Percentiles rank a stretch among this genome's conserved stretches.
phyloP scores from a whole-genome alignment of 1,140 invertebrate genomes.

The Stenopsyche tienmushanensis region DNA sequence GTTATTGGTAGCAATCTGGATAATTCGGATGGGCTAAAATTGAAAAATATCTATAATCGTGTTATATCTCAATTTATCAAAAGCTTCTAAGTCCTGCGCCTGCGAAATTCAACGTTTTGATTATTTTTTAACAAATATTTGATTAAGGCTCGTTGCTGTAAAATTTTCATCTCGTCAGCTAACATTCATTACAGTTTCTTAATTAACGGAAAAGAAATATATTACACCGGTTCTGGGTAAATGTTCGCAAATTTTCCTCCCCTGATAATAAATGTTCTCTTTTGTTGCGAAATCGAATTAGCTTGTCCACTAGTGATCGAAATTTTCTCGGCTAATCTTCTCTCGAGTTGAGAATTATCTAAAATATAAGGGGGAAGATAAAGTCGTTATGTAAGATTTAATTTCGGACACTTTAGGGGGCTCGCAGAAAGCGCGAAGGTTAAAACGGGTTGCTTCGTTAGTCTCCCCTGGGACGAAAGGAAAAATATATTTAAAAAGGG shows the following conservation, averaged over 20 bases:
- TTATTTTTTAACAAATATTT: not conserved
- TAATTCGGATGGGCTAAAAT: too few species aligned
- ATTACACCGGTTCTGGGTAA: too few species aligned
- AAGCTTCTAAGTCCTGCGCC: too few species aligned
- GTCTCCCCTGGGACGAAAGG: constrained; percentile 5
- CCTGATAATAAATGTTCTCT: constrained; percentile 13
- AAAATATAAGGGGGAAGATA: constrained; percentile 39
- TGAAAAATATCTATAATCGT: too few species aligned
- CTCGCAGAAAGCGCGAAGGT: constrained; percentile 20
- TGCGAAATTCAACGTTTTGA: too few species aligned
- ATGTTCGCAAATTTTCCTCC: not conserved
- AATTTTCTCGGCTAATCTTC: constrained; percentile 12
- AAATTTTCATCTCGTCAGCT: not conserved
- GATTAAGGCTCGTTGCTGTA: not conserved
- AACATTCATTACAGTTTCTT: not conserved
- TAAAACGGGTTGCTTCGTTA: constrained; percentile 36
- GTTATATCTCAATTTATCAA: too few species aligned
- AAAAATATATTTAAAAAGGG: constrained; percentile 19
- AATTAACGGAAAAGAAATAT: not conserved
- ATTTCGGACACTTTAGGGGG: constrained; percentile 36
- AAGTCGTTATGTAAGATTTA: constrained; percentile 37
- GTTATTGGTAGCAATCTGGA: too few species aligned
- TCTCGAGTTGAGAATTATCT: constrained; percentile 29
- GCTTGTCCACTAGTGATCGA: constrained; percentile 24
- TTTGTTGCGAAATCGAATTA: constrained; percentile 25